Evolutionary conservation across 2,888 invertebrate species (phyloP), one percentile per base, ranked within the genome.

Genomic region (Aphodius granarius): DNA sequence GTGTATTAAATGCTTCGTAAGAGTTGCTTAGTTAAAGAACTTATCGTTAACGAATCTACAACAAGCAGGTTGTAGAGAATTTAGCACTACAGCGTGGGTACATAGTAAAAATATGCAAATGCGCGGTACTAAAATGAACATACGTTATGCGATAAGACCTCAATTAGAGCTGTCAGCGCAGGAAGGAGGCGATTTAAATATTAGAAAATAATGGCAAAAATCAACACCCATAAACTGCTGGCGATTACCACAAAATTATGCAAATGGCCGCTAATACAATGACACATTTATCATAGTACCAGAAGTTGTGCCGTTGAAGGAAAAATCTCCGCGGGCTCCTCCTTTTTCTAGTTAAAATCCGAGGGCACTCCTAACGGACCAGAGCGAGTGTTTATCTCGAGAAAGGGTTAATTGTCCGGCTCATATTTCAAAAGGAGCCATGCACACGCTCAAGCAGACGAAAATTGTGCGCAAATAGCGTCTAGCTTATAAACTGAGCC

Each of bases 321-420:
- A 78, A 78, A 77, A 78, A 78, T 78, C 72, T 75, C 75, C 21
- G 70, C 43, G 43, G 43, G 80, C 73, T 74, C 81, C 80, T 80
- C 81, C 81, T 80, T 78, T 81, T 80, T 79, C 77, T 76, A 75
- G 79, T 81, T n/a, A 78, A 77, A 70, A 77, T 71, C 74, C 75
- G 74, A 72, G 77, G 72, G 75, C 75, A 74, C 78, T 78, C 75
- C 71, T 70, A 70, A 18, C 74, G 63, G 43, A 63, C 73, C 73
- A 22, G 73, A 73, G 73, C 72, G 73, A 75, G 75, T 81, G 80
- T 80, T 80, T 80, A 78, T 80, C 78, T 78, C 79, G n/a, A 79
- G 79, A 78, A 80, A 79, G 80, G 81, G 80, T 81, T 81, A 81
- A 81, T 81, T 81, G 80, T 79, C 78, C 80, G 75, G 78, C 76